Conservation (phyloP, 2,888 invertebrate genomes). For the Metalampra italica region DNA sequence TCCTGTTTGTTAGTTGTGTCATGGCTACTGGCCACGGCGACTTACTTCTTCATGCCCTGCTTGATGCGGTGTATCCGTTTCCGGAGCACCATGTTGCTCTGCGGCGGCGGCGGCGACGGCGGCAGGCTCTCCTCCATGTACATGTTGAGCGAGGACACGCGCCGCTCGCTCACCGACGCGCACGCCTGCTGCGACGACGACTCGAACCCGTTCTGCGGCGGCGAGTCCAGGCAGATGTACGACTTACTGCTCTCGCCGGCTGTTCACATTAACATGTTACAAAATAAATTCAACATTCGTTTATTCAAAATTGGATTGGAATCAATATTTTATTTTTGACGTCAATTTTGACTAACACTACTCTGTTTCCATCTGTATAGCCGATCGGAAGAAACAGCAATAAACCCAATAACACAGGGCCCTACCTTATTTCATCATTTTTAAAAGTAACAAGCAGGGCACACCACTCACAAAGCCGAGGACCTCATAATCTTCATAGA, state of each 20-base stretch:
- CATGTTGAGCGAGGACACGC: constrained; percentile 53
- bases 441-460: no score
- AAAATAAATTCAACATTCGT: no score
- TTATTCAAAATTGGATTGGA: no score
- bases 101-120: constrained; percentile 82
- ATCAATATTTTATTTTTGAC: no score
- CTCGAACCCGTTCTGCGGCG: constrained; percentile 76
- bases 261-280: constrained; percentile 29
- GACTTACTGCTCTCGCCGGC: constrained; percentile 79
- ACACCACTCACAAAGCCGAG: no score
- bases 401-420: no score
- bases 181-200: constrained; percentile 72
- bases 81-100: constrained; percentile 90
- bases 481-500: no score
- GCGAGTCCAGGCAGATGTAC: constrained; percentile 78
- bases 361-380: no score
- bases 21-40: not conserved
- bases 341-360: no score
- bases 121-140: constrained; percentile 71
- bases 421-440: no score
- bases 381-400: no score
- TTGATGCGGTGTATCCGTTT: constrained; percentile 93
- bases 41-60: constrained; percentile 89
- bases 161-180: constrained; percentile 67
- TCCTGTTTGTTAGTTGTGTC: no score